These are phyloP conservation scores for Pocillopora verrucosa DNA, from an alignment of 64 coral and sea anemone species.

Conservation along the genomic window DNA sequence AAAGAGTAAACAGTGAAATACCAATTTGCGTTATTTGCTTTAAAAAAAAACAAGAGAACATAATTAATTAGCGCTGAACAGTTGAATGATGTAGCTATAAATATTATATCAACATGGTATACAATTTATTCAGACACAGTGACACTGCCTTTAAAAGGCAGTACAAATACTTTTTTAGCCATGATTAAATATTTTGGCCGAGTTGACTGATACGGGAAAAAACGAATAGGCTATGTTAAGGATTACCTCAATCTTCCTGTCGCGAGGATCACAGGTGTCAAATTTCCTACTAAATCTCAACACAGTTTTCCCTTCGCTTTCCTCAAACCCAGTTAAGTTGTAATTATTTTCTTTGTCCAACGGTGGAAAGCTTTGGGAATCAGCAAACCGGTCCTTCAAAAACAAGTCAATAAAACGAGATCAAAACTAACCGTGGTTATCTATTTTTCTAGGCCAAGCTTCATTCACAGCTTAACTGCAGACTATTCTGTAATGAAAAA, in stretches of 20 bases:
- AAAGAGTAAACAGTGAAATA: background rate
- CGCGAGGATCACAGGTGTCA: constrained; percentile 51
- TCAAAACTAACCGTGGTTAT: background rate
- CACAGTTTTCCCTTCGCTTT: constrained; percentile 24
- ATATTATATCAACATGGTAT: no score
- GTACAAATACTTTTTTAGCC: no score
- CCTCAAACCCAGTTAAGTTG: constrained; percentile 21
- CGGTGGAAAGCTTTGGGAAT: constrained; percentile 16
- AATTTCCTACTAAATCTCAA: constrained; percentile 46
- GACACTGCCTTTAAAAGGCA: no score
- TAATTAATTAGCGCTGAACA: no score
- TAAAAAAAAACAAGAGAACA: no score
- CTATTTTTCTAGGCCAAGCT: background rate
- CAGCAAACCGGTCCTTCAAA: constrained; percentile 49
- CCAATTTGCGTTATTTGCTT: no score
- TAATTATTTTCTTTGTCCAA: constrained; percentile 42
- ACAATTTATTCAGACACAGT: no score
- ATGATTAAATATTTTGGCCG: no score
- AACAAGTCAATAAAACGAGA: background rate
- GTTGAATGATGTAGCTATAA: no score
- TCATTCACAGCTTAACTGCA: no score
- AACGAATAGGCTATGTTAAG: background rate
- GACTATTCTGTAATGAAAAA: no score
- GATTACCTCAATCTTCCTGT: constrained; percentile 52
- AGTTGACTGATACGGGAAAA: no score